Conservation (phyloP, 2,888 invertebrate species). For the Thereva nobilitata region DNA sequence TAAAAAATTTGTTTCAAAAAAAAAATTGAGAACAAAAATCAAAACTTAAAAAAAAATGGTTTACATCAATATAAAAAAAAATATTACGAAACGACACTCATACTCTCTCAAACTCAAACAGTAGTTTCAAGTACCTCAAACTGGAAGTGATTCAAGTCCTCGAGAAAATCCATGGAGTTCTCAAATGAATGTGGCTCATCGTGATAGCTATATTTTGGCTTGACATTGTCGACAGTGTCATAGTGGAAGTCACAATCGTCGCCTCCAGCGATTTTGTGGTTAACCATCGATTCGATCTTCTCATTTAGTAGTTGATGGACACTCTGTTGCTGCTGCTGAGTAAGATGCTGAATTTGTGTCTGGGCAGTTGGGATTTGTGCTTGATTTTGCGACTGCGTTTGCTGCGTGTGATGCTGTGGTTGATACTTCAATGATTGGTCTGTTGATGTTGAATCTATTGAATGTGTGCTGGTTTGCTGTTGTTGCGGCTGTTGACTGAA, state of each 20-base stretch:
- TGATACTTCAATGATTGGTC: conserved; percentile 24
- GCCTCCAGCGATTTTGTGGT: conserved; percentile 25
- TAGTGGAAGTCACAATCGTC: conserved; percentile 46
- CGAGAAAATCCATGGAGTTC: conserved; percentile 49
- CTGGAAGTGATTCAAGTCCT: conserved; percentile 48
- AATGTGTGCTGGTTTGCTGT: conserved; percentile 41
- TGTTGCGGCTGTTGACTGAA: conserved; percentile 39
- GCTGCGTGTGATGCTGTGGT: conserved; percentile 16
- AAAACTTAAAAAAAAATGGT: conserved; percentile 11
- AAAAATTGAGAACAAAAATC: conserved; percentile 1
- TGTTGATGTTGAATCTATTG: conserved; percentile 26
- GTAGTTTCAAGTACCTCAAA: conserved; percentile 72
- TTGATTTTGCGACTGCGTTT: not conserved
- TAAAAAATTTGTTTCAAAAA: not conserved
- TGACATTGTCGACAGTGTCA: conserved; percentile 45
- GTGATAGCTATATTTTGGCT: conserved; percentile 44
- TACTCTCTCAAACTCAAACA: conserved; percentile 58
- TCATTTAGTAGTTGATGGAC: conserved; percentile 41
- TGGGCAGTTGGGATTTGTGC: not conserved
- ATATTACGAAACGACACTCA: not conserved
- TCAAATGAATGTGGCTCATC: conserved; percentile 50
- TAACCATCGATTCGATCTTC: conserved; percentile 38
- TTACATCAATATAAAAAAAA: conserved; percentile 10
- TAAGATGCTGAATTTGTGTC: not conserved
- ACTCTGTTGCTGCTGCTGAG: conserved; percentile 29